Percentiles rank a stretch among this genome's conserved stretches.
phyloP scores from a whole-genome alignment of 2,888 invertebrate species.

The Sympetrum striolatum region DNA sequence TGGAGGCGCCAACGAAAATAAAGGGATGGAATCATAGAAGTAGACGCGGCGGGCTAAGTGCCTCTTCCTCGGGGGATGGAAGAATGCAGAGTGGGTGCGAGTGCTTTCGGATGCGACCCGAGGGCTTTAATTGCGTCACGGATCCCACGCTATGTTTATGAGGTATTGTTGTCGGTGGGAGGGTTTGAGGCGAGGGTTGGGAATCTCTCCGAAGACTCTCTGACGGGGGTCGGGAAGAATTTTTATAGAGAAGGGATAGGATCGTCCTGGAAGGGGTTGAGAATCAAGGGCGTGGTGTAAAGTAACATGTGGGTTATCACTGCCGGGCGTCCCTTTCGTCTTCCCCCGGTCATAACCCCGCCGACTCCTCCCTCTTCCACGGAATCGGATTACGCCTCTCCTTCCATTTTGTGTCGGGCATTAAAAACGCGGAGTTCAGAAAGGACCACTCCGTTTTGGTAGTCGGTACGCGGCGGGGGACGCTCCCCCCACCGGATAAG shows the following conservation, averaged over 20 bases:
- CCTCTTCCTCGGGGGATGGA: background rate
- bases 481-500: background rate
- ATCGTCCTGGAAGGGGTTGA: background rate
- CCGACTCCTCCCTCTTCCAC: constrained; percentile 8
- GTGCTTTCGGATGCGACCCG: background rate
- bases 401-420: background rate
- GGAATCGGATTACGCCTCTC: background rate
- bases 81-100: background rate
- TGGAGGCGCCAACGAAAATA: background rate
- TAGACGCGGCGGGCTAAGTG: background rate
- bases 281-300: constrained; percentile 34
- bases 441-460: background rate
- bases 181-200: background rate
- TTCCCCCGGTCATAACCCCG: constrained; percentile 1
- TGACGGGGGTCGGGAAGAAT: background rate
- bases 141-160: background rate
- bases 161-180: background rate
- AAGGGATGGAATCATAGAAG: background rate
- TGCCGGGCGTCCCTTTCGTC: background rate
- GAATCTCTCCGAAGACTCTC: no score
- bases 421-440: background rate
- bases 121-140: background rate
- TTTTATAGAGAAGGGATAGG: background rate
- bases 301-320: constrained; percentile 27
- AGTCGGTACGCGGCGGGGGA: constrained; percentile 15